A percentile compares a stretch with the other conserved stretches of the same genome.
Conservation (phyloP, 2,888 invertebrate genomes). For the Cephus pulcher region DNA sequence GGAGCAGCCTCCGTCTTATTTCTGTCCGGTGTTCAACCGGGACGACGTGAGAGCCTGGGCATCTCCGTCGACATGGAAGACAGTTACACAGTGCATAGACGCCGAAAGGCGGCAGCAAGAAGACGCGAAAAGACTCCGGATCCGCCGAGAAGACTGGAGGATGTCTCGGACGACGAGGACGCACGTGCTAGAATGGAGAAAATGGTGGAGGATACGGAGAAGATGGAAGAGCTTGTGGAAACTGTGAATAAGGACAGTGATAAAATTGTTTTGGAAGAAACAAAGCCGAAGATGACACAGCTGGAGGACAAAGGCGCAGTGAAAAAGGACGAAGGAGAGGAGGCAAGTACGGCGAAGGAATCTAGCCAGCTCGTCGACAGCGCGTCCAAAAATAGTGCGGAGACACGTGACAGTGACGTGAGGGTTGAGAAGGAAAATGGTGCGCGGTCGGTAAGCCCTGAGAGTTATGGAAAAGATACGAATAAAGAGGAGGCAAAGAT, state of each 20-base stretch:
- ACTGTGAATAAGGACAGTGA: background rate
- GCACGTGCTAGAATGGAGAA: conserved; percentile 53
- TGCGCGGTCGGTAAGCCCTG: conserved; percentile 8
- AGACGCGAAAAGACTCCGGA: conserved; percentile 60
- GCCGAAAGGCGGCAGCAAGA: conserved; percentile 55
- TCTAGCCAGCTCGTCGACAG: background rate
- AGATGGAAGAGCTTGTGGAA: conserved; percentile 20
- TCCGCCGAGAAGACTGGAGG: conserved; percentile 34
- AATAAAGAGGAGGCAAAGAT: conserved; percentile 12
- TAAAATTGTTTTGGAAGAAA: background rate
- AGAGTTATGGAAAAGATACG: background rate
- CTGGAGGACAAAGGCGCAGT: conserved; percentile 2
- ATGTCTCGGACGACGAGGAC: conserved; percentile 30
- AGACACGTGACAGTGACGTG: conserved; percentile 24
- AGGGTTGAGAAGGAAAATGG: conserved; percentile 19
- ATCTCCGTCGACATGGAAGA: conserved; percentile 55
- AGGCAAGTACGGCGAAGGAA: background rate
- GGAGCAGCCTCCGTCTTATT: conserved; percentile 60
- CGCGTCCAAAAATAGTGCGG: conserved; percentile 25
- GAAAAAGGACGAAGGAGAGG: conserved; percentile 2
- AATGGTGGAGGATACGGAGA: conserved; percentile 61
- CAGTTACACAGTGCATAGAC: conserved; percentile 61
- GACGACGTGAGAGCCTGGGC: conserved; percentile 10
- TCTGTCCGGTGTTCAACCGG: conserved; percentile 45
- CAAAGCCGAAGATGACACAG: background rate